Base-by-base conservation (phyloP, 2,797 vertebrate genomes). In the Mastacembelus armatus region DNA sequence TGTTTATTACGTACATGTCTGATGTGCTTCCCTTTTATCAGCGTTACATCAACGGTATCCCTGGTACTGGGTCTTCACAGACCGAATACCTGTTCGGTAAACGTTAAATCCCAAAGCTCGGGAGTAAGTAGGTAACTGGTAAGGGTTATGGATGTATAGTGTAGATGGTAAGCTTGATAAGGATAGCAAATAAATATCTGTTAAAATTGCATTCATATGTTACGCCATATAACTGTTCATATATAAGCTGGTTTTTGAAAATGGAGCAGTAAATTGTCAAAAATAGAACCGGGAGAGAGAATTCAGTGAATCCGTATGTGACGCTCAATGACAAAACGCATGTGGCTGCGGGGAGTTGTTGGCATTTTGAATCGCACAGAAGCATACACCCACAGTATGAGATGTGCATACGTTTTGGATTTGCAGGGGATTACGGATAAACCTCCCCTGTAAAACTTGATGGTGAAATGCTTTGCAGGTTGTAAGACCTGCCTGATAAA, bases 21-120 rank as follows among this genome's bases (percentile, higher is more conserved):
- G 29, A 69, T 48, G 35, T 7, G 49, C 14, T 43, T 15, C 35
- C 24, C 27, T 56, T 67, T 48, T 56, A 67, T 73, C 38, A 39
- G 3, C 10, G 39, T 61, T 42, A 45, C 59, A 80, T 72, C 51
- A 39, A 7, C 45, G 42, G 78, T 81, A 52, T 49, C 64, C 75
- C 79, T 79, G 80, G 71, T 83, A 83, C 74, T 3, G 4, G 19
- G 14, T 12, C 26, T 64, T 18, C 19, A 24, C 51, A 2, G 47
- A 77, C 56, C 60, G 65, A 10, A 47, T 2, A 45, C 47, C 48
- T 15, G 39, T 21, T 61, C n/a, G n/a, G n/a, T n/a, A n/a, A n/a
- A n/a, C n/a, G n/a, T n/a, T n/a, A n/a, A n/a, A n/a, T n/a, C n/a
- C n/a, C n/a, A n/a, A n/a, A n/a, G n/a, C n/a, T n/a, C n/a, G n/a